Evolutionary conservation across 2,113 vertebrate species (phyloP).

Genomic region (Paratilapia polleni): DNA sequence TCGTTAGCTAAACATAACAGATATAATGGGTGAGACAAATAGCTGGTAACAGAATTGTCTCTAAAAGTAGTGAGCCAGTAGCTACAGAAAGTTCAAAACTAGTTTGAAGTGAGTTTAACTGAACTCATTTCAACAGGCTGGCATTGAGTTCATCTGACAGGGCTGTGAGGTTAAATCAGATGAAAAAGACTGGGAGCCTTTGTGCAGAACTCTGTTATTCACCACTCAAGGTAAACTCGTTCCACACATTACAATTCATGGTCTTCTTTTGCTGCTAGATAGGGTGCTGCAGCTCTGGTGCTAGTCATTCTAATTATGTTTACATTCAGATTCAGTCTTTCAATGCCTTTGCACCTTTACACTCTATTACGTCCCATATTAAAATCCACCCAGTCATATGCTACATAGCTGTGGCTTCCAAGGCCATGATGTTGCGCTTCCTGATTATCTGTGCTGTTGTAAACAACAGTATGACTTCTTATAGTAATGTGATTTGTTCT

Average conservation of each 20-base stretch:
- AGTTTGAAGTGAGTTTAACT: neutral
- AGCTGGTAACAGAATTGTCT: too few species aligned
- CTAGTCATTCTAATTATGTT: neutral
- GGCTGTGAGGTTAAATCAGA: neutral
- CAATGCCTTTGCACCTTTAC: neutral
- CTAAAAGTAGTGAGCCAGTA: neutral
- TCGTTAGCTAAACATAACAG: too few species aligned
- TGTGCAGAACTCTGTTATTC: neutral
- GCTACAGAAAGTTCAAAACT: neutral
- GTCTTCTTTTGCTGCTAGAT: neutral
- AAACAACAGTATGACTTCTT: conserved; percentile 38
- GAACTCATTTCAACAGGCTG: neutral
- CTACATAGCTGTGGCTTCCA: neutral
- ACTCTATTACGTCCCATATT: neutral
- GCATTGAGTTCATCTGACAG: neutral
- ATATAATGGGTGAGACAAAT: too few species aligned
- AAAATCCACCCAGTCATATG: neutral
- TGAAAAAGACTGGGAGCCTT: neutral
- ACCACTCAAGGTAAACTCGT: conserved; percentile 4
- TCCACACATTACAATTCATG: neutral
- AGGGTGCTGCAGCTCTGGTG: neutral
- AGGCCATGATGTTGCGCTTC: conserved; percentile 1
- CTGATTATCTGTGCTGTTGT: conserved; percentile 33
- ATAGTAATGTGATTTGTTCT: conserved; percentile 49
- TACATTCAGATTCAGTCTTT: neutral